These are phyloP conservation scores for Metalampra italica DNA, from an alignment of 2,888 invertebrate species.

Conservation along the genomic window DNA sequence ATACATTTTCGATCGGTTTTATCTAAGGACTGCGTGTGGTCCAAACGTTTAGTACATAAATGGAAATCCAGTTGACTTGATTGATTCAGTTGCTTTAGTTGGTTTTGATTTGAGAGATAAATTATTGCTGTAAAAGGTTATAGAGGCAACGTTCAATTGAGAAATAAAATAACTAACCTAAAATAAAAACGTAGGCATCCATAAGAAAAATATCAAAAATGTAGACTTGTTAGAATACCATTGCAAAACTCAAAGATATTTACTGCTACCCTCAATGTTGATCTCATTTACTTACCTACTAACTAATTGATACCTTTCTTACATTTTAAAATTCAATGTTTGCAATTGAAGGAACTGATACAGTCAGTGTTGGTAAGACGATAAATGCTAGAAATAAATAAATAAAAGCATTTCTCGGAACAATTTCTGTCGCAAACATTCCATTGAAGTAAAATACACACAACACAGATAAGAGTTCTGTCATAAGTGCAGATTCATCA, in stretches of 20 bases:
- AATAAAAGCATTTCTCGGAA: constrained; percentile 49
- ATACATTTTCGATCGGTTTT: constrained; percentile 17
- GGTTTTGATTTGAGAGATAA: constrained; percentile 7
- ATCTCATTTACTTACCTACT: too few relatives aligned
- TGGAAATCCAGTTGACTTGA: constrained; percentile 20
- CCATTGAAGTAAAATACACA: constrained; percentile 41
- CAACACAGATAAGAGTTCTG: constrained; percentile 26
- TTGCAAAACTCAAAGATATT: too few relatives aligned
- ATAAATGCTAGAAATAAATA: constrained; percentile 43
- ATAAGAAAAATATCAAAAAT: too few relatives aligned
- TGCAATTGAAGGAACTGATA: too few relatives aligned
- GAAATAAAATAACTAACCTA: constrained; percentile 1
- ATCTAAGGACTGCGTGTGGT: constrained; percentile 32
- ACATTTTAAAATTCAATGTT: too few relatives aligned
- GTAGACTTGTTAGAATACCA: too few relatives aligned
- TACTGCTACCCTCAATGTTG: too few relatives aligned
- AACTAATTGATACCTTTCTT: too few relatives aligned
- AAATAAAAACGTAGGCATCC: too few relatives aligned
- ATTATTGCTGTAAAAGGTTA: constrained; percentile 6
- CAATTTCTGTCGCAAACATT: constrained; percentile 45
- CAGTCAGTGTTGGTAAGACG: constrained; percentile 49
- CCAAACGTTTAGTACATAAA: constrained; percentile 34
- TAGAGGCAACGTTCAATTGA: not conserved
- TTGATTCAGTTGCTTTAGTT: constrained; percentile 9
- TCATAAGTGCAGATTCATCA: constrained; percentile 35